Conservation (phyloP, 2,113 vertebrate genomes). For the Festucalex cinctus region DNA sequence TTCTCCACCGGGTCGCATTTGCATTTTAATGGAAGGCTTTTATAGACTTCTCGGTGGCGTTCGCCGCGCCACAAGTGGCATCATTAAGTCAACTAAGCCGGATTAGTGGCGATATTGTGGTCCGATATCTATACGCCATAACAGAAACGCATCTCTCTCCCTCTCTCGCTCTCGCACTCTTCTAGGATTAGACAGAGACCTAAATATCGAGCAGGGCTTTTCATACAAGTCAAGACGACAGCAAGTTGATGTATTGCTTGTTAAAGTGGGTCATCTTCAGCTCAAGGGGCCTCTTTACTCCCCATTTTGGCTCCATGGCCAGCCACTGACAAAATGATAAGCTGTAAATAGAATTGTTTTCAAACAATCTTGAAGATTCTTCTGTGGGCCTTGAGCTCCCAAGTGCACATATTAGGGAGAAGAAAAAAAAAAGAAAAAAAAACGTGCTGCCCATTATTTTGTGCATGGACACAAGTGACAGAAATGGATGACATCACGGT, state of each 20-base stretch:
- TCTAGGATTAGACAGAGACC: conserved; percentile 77
- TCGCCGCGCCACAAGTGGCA: conserved; percentile 96
- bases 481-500: not conserved
- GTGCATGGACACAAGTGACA: not conserved
- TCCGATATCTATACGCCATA: conserved; percentile 89
- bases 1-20: conserved; percentile 93
- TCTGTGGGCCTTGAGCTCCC: not conserved
- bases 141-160: conserved; percentile 82
- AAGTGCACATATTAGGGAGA: not conserved
- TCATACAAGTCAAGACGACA: conserved; percentile 29
- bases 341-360: conserved; percentile 3
- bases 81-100: conserved; percentile 99
- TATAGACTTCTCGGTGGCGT: conserved; percentile 95
- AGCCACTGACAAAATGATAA: conserved; percentile 15
- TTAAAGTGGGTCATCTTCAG: conserved; percentile 60
- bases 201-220: not conserved
- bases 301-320: conserved; percentile 26
- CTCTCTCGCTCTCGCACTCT: conserved; percentile 75
- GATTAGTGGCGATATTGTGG: conserved; percentile 97
- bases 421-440: no score
- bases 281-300: conserved; percentile 44
- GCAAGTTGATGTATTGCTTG: conserved; percentile 76
- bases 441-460: no score
- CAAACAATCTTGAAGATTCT: not conserved
- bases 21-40: conserved; percentile 99